Conservation (phyloP, 2,797 vertebrate genomes). For the Diceros bicornis region DNA sequence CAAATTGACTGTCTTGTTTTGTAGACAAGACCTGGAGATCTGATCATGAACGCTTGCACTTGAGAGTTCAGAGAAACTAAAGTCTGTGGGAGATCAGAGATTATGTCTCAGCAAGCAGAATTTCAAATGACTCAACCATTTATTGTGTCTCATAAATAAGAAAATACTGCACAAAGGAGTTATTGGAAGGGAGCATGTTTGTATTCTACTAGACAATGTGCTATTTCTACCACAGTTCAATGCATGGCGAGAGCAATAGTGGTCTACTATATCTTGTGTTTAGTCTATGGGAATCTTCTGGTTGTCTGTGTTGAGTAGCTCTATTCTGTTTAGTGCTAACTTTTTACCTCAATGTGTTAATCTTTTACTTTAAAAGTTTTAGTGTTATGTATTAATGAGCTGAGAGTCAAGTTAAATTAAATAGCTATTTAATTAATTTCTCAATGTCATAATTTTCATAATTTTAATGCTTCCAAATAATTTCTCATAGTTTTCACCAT, state of each 20-base stretch:
- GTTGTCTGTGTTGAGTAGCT: neutral
- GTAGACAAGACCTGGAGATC: neutral
- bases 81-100: neutral
- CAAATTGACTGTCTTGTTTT: neutral
- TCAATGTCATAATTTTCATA: neutral
- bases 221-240: neutral
- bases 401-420: conserved; percentile 27
- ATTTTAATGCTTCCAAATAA: neutral
- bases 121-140: neutral
- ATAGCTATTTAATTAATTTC: conserved; percentile 12
- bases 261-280: neutral
- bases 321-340: neutral
- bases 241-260: rapidly evolving
- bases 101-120: neutral
- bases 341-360: neutral
- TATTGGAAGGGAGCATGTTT: neutral
- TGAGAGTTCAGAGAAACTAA: neutral
- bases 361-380: neutral
- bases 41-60: neutral
- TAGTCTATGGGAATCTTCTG: neutral
- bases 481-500: neutral
- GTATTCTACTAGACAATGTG: neutral
- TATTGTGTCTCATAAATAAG: neutral
- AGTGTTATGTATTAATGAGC: neutral
- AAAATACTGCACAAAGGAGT: neutral